Evolutionary conservation across 2,888 invertebrate genomes (phyloP).

Genomic region (Mimumesa dahlbomi): DNA sequence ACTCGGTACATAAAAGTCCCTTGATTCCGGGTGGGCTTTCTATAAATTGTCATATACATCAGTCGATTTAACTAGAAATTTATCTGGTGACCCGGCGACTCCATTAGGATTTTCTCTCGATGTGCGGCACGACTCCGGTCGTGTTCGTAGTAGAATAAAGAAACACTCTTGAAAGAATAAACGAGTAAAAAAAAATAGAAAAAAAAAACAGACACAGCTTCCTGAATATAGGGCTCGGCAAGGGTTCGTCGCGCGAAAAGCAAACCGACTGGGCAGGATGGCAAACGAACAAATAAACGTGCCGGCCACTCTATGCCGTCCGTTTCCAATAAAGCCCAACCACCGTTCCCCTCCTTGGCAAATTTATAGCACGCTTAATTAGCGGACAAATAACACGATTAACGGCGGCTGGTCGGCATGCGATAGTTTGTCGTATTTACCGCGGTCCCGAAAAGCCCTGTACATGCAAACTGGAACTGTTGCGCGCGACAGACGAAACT

Average conservation of each 20-base stretch:
- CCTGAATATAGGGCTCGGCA: constrained; percentile 2
- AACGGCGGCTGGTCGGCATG: constrained; percentile 52
- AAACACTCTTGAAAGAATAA: too few species aligned
- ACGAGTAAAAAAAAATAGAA: background rate
- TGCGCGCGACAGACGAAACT: constrained; percentile 42
- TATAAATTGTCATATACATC: constrained; percentile 38
- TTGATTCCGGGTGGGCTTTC: constrained; percentile 1
- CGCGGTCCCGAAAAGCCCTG: constrained; percentile 19
- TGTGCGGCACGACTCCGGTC: constrained; percentile 13
- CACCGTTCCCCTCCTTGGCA: constrained; percentile 14
- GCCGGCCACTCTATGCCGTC: background rate
- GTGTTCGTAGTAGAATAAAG: background rate
- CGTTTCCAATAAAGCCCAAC: constrained; percentile 38
- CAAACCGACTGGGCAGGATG: constrained; percentile 26
- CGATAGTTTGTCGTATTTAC: constrained; percentile 58
- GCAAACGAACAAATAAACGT: constrained; percentile 39
- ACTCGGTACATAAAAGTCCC: constrained; percentile 9
- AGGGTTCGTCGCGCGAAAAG: constrained; percentile 7
- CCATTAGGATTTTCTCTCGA: constrained; percentile 7
- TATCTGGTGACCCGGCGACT: constrained; percentile 22
- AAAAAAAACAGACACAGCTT: background rate
- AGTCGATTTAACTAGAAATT: constrained; percentile 44
- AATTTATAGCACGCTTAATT: constrained; percentile 71
- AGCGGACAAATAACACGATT: constrained; percentile 70
- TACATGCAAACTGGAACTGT: constrained; percentile 38